These are phyloP conservation scores for Scytalopus superciliaris DNA, from an alignment of 2,113 vertebrate species.

Conservation along the genomic window DNA sequence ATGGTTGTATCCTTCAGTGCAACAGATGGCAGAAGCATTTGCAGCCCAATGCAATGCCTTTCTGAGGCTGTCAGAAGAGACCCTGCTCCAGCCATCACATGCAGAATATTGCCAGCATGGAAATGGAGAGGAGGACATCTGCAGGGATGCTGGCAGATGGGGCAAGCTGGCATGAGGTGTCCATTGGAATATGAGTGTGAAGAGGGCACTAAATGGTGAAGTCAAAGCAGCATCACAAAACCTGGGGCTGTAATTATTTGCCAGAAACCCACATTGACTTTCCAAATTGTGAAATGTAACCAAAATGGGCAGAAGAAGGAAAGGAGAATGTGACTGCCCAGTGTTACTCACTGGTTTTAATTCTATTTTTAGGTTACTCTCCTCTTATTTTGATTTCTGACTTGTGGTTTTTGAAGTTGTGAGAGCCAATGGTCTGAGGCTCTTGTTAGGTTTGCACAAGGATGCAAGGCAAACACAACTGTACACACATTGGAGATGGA, in stretches of 20 bases:
- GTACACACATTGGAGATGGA: rapidly evolving
- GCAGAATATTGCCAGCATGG: not conserved
- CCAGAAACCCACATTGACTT: rapidly evolving
- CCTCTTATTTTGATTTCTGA: not conserved
- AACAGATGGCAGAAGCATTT: not conserved
- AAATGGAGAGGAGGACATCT: not conserved
- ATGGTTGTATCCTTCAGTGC: not conserved
- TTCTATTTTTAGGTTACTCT: not conserved
- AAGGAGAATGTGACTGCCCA: not conserved
- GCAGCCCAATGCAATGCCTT: not conserved
- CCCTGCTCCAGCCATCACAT: not conserved
- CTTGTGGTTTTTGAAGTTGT: not conserved
- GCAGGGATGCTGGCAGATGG: not conserved
- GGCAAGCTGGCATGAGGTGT: not conserved
- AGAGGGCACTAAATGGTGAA: not conserved
- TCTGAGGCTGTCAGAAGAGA: not conserved
- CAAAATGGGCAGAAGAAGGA: not conserved
- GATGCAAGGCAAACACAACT: not conserved
- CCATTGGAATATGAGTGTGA: not conserved
- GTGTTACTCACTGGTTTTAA: not conserved
- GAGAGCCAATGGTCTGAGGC: not conserved
- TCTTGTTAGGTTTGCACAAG: not conserved
- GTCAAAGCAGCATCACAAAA: not conserved
- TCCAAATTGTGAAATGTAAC: not conserved
- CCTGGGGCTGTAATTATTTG: not conserved